Conservation (phyloP, 1,140 invertebrate species). For the Episyrphus balteatus region DNA sequence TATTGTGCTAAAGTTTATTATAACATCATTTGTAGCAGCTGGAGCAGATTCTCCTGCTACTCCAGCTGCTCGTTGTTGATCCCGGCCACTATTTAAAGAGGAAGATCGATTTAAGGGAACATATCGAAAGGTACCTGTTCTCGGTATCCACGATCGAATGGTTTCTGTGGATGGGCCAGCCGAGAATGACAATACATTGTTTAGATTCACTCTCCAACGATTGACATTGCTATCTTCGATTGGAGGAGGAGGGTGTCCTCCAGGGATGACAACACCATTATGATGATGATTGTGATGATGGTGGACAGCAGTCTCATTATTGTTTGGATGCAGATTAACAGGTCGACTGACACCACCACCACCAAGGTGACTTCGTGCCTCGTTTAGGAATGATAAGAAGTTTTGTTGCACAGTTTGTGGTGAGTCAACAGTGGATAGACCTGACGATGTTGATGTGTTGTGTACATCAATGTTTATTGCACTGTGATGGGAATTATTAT, state of each 20-base stretch:
- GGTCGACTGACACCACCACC: neutral
- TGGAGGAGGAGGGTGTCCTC: neutral
- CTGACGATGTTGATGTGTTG: too few species aligned
- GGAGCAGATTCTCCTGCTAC: slow-evolving; percentile 19
- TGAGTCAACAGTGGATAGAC: too few species aligned
- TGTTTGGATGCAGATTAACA: neutral
- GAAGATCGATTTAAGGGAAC: neutral
- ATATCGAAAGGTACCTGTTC: slow-evolving; percentile 14
- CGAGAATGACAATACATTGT: slow-evolving; percentile 22
- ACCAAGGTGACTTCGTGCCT: too few species aligned
- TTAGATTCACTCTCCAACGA: slow-evolving; percentile 19
- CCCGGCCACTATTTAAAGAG: neutral
- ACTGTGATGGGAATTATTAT: too few species aligned
- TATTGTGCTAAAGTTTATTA: neutral
- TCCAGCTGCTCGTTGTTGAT: slow-evolving; percentile 15
- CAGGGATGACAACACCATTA: slow-evolving; percentile 10
- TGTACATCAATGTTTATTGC: too few species aligned
- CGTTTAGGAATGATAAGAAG: too few species aligned
- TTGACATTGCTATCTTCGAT: neutral
- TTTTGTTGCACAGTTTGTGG: too few species aligned
- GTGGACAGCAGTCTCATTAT: neutral
- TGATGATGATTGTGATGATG: slow-evolving; percentile 7
- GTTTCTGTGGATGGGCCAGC: slow-evolving; percentile 23
- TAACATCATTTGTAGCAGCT: slow-evolving; percentile 1
- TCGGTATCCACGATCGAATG: slow-evolving; percentile 19